Base-by-base conservation (phyloP, 2,888 invertebrate species). In the Acleris emargana region DNA sequence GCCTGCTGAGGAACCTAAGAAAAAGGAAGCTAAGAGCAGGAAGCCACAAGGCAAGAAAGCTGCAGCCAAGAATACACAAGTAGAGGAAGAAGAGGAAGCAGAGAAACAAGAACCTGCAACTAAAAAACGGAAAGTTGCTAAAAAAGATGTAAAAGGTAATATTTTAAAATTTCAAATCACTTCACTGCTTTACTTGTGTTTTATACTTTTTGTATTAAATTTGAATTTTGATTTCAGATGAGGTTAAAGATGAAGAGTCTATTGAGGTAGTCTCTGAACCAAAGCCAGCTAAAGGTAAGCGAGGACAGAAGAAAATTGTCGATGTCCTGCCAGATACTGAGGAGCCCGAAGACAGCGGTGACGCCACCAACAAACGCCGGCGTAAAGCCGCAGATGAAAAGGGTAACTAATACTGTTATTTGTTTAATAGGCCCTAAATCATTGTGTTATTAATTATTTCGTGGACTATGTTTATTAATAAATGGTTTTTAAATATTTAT, bases 341-440 rank as follows among this genome's bases (percentile, higher is more conserved):
- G 7, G 85, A 83, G 3, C 79, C 83, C 55, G 68, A 80, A 3
- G 81, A 82, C 66, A 88, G 87, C 43, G 84, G 77, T 5, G 91
- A 89, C 70, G 76, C 85, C 13, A 80, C 79, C 7, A 78, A 78
- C 47, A 90, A 90, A 73, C 85, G 91, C 68, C 81, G 86, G 71
- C 89, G 90, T 74, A 91, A 90, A 73, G 79, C 76, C 32, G 78
- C 80, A 1, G 90, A 89, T 51, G 89, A 91, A 42, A 89, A 90
- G 89, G 91, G 91, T 92, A 91, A 91, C 74, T 91, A 91, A 81
- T 78, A 76, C 75, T 80, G 78, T 82, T 81, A 75, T 78, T 72
- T 75, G 75, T 73, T 81, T 67, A 72, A 38, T 78, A 76, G 73
- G 75, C 75, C 70, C 74, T 71, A 74, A 78, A 53, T 61, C 13